These are phyloP conservation scores for Trogon melanurus DNA, from an alignment of 2,113 vertebrate species.

Conservation along the genomic window DNA sequence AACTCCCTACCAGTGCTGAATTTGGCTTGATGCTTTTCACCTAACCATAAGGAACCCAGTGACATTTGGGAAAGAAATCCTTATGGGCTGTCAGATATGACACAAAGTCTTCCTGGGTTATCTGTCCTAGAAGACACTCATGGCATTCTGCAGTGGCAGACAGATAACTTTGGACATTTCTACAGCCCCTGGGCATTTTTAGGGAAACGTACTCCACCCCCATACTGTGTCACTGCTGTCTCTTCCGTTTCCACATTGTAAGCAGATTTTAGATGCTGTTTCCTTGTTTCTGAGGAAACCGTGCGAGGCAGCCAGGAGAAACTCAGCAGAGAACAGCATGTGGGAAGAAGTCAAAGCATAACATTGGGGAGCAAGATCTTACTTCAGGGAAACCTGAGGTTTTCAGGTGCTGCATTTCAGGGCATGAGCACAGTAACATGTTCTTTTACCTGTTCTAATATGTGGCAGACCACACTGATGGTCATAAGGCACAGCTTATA, in stretches of 20 bases:
- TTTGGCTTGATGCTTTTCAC: not conserved
- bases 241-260: not conserved
- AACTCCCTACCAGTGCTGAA: not conserved
- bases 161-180: not conserved
- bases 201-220: not conserved
- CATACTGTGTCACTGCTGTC: rapidly evolving
- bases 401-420: not conserved
- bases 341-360: not conserved
- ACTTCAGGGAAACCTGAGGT: not conserved
- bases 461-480: not conserved
- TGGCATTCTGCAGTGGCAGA: not conserved
- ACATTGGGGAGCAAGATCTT: not conserved
- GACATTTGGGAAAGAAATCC: not conserved
- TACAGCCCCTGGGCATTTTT: not conserved
- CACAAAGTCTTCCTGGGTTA: not conserved
- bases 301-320: not conserved
- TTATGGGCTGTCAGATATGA: not conserved
- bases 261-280: not conserved
- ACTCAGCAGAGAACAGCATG: not conserved
- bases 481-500: not conserved
- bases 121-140: not conserved
- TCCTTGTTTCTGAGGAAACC: not conserved
- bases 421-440: not conserved
- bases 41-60: not conserved
- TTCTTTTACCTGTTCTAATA: not conserved